Evolutionary conservation across 2,888 invertebrate species (phyloP), one percentile per base, ranked within the genome.

Genomic region (Dryococelus australis): DNA sequence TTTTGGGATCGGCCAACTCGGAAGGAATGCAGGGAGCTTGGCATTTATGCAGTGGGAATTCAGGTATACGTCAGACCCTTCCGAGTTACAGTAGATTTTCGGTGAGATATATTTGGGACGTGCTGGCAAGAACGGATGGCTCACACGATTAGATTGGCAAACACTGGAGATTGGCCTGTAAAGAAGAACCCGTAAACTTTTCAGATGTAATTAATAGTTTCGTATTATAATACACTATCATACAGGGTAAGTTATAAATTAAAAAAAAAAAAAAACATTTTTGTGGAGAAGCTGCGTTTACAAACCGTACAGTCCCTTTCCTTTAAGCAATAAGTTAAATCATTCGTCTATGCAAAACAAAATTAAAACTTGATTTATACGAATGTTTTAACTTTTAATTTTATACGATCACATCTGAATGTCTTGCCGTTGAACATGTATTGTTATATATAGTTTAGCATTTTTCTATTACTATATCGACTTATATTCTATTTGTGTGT

Each of bases 251-350:
- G 65, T 9, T n/a, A 9, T n/a, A n/a, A 10, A 65, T 10, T 16
- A 24, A 65, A 65, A 65, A 10, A 65, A 20, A 24, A 65, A 65
- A 65, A 5, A 9, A n/a, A 65, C 65, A 12, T 16, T n/a, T 65
- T n/a, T 6, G 5, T 47, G 47, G 16, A n/a, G 8, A 65, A 65
- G 65, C 65, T 65, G n/a, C 65, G 65, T 65, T 65, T 65, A 24
- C n/a, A 65, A 65, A 65, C 24, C n/a, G 65, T 24, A 65, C 65
- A n/a, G 24, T 65, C 65, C 20, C 65, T 65, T 65, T 65, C n/a
- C 65, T 16, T n/a, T 65, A 65, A 65, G 65, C 65, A 65, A 65
- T 65, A 65, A 65, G 20, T 65, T 65, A 65, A 65, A 65, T 65
- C 65, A 65, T 65, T 65, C 65, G n/a, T n/a, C 65, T n/a, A 20